Base-by-base conservation (phyloP, 2,113 vertebrate species). In the Thalassoma bifasciatum region DNA sequence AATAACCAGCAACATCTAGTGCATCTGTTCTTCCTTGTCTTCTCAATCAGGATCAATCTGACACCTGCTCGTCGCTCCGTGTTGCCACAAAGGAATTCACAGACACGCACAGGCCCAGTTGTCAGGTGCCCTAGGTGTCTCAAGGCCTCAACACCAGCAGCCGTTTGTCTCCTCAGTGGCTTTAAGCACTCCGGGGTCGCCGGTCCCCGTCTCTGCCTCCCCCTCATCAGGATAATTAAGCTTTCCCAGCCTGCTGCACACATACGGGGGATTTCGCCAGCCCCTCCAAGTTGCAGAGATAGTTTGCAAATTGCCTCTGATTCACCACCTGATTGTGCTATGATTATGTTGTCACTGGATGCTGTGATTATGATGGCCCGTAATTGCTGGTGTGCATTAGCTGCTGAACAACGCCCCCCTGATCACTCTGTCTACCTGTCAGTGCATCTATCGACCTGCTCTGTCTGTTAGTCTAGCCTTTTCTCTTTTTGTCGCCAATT, bases 341-440 rank as follows among this genome's bases (percentile, higher is more conserved):
- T 93, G 91, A 93, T 93, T 91, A 92, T 93, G 86, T 91, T 93
- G 93, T 94, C 92, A 92, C 85, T 91, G 88, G 85, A 89, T 92
- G 91, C 89, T 90, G 80, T 93, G 92, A 93, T 94, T 93, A 92
- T 91, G 89, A 93, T 88, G 75, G 84, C 67, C 83, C 68, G 23
- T 91, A 93, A 91, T 92, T 93, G 71, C 73, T 71, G 74, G 91
- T 89, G 89, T 91, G 89, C 86, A 90, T 93, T 91, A 92, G 89
- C 86, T 85, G 79, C 83, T 82, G 73, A 86, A 86, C 64, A 65
- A 86, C 71, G 60, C 69, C 86, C 72, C 77, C 61, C 71, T 50
- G 24, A 86, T 81, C 82, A 58, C 57, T 85, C 84, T 42, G 73
- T 72, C 80, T 89, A 87, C 81, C 86, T 89, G 85, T 81, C 83